These are phyloP conservation scores for Marisa cornuarietis DNA, from an alignment of 1,140 invertebrate species.

Conservation along the genomic window DNA sequence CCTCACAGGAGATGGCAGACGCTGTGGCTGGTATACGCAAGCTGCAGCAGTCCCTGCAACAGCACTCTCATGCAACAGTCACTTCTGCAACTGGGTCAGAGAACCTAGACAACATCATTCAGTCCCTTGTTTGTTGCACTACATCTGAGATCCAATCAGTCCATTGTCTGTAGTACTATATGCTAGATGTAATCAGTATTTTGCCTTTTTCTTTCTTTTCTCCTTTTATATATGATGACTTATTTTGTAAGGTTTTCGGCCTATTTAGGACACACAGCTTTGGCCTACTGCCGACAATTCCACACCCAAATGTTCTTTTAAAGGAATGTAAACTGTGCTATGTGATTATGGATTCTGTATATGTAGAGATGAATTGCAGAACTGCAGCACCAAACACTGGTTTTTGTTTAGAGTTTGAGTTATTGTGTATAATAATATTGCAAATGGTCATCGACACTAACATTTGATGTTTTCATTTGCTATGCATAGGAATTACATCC, in stretches of 20 bases:
- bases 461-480: constrained; percentile 4
- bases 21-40: constrained; percentile 53
- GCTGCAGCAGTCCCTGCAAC: constrained; percentile 47
- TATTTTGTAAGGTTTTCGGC: no score
- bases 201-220: no score
- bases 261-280: no score
- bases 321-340: no score
- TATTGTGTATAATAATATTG: not conserved
- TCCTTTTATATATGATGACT: no score
- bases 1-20: constrained; percentile 44
- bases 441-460: not conserved
- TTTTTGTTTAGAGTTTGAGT: not conserved
- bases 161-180: no score
- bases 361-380: no score
- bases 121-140: not conserved
- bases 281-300: no score
- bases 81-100: constrained; percentile 53
- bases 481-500: constrained; percentile 45
- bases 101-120: not conserved
- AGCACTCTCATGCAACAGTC: constrained; percentile 42
- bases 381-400: no score
- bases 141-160: not conserved
- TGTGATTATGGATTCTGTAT: no score
- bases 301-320: no score
- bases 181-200: no score